Conservation (phyloP, 2,113 vertebrate species). For the Stomatorhinus ivindoensis region DNA sequence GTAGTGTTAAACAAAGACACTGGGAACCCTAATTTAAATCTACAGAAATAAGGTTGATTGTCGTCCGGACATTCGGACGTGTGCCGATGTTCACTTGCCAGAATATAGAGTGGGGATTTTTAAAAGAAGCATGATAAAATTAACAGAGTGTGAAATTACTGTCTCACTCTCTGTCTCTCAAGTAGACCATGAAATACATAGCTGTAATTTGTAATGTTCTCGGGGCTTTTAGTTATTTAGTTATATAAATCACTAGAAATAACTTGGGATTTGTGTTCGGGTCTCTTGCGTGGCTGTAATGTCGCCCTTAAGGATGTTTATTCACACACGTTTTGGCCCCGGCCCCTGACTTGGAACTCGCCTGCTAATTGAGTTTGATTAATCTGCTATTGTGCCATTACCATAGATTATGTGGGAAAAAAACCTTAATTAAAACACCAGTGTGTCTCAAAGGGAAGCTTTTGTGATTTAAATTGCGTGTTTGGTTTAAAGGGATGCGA, state of each 20-base stretch:
- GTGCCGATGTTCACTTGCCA: neutral
- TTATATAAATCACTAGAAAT: conserved; percentile 10
- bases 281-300: neutral
- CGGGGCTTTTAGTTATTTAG: conserved; percentile 4
- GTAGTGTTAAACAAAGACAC: neutral
- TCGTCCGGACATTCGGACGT: neutral
- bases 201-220: conserved; percentile 4
- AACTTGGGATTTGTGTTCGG: neutral
- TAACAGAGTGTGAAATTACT: conserved; percentile 7
- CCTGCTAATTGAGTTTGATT: conserved; percentile 26
- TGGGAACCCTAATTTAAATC: neutral
- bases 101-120: neutral
- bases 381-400: conserved; percentile 38
- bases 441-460: conserved; percentile 26
- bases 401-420: conserved; percentile 40
- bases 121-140: conserved; percentile 4
- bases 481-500: conserved; percentile 6
- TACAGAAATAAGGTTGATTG: neutral
- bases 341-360: neutral
- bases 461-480: conserved; percentile 19
- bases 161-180: conserved; percentile 6
- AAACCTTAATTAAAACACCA: conserved; percentile 41
- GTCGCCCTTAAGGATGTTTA: neutral
- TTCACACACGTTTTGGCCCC: neutral
- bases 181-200: conserved; percentile 9